These are phyloP conservation scores for Danio albolineatus DNA, from an alignment of 2,797 vertebrate species.

Conservation along the genomic window DNA sequence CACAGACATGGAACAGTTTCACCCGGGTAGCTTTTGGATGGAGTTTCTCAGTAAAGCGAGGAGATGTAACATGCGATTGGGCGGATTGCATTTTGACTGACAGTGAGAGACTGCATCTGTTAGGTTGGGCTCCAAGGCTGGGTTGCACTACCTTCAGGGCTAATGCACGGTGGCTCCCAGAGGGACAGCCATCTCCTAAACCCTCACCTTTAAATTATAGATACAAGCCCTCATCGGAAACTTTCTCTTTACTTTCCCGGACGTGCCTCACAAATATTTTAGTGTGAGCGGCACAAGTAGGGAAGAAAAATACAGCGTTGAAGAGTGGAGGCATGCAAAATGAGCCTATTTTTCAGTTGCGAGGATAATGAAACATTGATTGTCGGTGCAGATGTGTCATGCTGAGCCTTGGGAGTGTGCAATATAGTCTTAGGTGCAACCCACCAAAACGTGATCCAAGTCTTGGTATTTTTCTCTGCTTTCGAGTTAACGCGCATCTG, in stretches of 20 bases:
- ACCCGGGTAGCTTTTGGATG: conserved; percentile 10
- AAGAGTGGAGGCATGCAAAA: background rate
- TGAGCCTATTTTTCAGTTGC: background rate
- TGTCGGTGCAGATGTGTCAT: background rate
- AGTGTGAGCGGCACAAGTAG: conserved; percentile 11
- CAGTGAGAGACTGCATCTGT: conserved; percentile 25
- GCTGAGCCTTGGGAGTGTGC: background rate
- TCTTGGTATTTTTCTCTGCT: background rate
- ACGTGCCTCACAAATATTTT: conserved; percentile 54
- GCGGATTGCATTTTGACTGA: conserved; percentile 33
- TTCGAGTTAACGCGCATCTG: background rate
- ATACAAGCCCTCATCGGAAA: conserved; percentile 55
- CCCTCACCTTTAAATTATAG: conserved; percentile 62
- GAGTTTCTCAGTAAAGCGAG: background rate
- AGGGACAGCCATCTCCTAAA: conserved; percentile 61
- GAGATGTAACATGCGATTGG: conserved; percentile 28
- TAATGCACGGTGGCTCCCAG: conserved; percentile 57
- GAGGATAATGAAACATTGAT: background rate
- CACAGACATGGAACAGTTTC: conserved; percentile 23
- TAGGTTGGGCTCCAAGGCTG: conserved; percentile 41
- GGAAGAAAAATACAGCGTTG: background rate
- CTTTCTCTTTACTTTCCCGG: conserved; percentile 48
- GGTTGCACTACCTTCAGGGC: conserved; percentile 55
- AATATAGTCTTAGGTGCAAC: background rate
- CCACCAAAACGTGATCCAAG: background rate